Base-by-base conservation (phyloP, 2,888 invertebrate genomes). In the Abrostola tripartita region DNA sequence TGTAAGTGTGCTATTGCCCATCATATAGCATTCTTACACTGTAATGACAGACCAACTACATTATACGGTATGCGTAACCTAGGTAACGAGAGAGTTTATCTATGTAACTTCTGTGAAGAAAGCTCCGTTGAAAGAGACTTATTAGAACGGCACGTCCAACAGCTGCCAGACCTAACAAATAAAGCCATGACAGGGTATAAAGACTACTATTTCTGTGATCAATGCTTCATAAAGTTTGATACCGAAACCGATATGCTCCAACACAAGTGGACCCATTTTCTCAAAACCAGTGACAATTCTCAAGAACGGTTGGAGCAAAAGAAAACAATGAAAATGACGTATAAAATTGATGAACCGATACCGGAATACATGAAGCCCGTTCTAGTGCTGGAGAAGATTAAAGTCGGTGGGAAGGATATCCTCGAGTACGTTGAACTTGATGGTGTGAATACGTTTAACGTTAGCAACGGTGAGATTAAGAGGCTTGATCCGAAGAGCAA, bases 251-350 rank as follows among this genome's bases (percentile, higher is more conserved):
- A 87, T 6, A 92, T 93, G 91, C 54, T 93, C 0, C 88, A 91
- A 12, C 94, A 94, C 62, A 93, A 93, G 65, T 93, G 92, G 93
- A 84, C 88, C 0, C 93, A 93, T 71, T 92, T 89, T 68, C 67
- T 92, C 0, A 90, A 86, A 42, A 86, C 83, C 0, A 81, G 80
- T 37, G 87, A 90, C n/a, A 88, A 87, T 51, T 85, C 85, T 0
- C 87, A 86, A 61, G 63, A 67, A 6, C 77, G 80, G 63, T 68
- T 79, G 58, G 52, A 51, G 6, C 8, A 0, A 0, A 80, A 71
- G 37, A 57, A 56, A 7, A 55, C 55, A 0, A 42, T 71, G 0
- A 85, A 84, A 64, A 85, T 44, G 9, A 85, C 72, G 0, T 92
- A 82, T 51, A 89, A 85, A 11, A 40, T 83, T 0, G 74, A 79